Conservation (phyloP, 2,888 invertebrate genomes). For the Drosophila borealis region DNA sequence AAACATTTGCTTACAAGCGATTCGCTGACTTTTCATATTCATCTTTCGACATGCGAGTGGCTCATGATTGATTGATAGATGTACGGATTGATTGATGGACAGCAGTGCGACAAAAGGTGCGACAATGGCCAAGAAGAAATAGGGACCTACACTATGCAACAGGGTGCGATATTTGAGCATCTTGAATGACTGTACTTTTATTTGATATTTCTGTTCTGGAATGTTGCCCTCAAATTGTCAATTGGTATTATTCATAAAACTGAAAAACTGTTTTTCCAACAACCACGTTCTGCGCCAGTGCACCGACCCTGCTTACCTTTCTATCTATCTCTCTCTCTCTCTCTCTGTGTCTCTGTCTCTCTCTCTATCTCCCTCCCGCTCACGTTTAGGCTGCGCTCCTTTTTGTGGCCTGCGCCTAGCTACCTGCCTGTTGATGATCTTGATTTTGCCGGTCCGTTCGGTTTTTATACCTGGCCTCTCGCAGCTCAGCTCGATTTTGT, state of each 20-base stretch:
- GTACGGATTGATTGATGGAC: conserved; percentile 36
- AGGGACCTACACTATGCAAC: conserved; percentile 6
- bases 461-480: conserved; percentile 37
- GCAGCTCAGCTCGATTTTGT: conserved; percentile 33
- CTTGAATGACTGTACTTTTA: conserved; percentile 72
- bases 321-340: background rate
- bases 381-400: conserved; percentile 16
- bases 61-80: conserved; percentile 61
- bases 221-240: conserved; percentile 65
- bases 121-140: conserved; percentile 31
- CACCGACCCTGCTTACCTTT: conserved; percentile 52
- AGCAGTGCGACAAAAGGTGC: conserved; percentile 51
- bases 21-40: conserved; percentile 47
- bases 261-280: conserved; percentile 67
- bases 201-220: conserved; percentile 22
- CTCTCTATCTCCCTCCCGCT: conserved; percentile 19
- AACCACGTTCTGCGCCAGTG: conserved; percentile 74
- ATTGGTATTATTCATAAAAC: conserved; percentile 68
- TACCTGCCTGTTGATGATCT: conserved; percentile 70
- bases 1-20: conserved; percentile 38
- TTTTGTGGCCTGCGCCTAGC: conserved; percentile 34
- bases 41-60: conserved; percentile 7
- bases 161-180: conserved; percentile 17
- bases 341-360: background rate
- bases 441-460: conserved; percentile 52